These are phyloP conservation scores for Bombus superbus DNA, from an alignment of 1,140 invertebrate species.

Conservation along the genomic window DNA sequence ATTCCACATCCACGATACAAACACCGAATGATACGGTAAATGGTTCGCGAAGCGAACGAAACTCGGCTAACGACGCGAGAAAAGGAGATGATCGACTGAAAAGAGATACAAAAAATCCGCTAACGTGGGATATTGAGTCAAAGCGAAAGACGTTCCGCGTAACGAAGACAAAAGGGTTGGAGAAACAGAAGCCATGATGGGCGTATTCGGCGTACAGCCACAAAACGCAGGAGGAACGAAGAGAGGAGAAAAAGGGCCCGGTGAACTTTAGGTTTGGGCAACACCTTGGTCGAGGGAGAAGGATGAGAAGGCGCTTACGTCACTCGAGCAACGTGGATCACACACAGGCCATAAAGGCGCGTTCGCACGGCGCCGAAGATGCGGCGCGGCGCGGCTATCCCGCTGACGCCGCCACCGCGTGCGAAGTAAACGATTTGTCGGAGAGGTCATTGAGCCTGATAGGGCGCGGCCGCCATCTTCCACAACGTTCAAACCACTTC, in stretches of 20 bases:
- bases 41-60: no score
- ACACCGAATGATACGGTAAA: no score
- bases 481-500: conserved; percentile 69
- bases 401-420: conserved; percentile 52
- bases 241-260: background rate
- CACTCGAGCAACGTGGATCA: conserved; percentile 55
- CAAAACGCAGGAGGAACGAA: background rate
- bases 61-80: no score
- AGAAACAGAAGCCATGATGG: background rate
- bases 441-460: conserved; percentile 78
- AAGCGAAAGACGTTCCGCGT: no score
- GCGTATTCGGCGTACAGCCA: background rate
- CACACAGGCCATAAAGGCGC: conserved; percentile 57
- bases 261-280: background rate
- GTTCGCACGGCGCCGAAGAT: conserved; percentile 62
- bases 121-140: no score
- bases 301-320: conserved; percentile 55
- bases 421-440: conserved; percentile 75
- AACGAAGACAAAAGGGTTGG: no score
- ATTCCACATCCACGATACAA: no score
- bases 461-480: conserved; percentile 78
- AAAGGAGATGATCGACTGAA: no score
- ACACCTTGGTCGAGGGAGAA: conserved; percentile 19
- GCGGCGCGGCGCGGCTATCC: conserved; percentile 31
- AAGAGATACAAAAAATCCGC: no score